Percentiles rank a stretch among this genome's conserved stretches.
phyloP scores from a whole-genome alignment of 2,888 invertebrate species.

The Limnephilus auricula region DNA sequence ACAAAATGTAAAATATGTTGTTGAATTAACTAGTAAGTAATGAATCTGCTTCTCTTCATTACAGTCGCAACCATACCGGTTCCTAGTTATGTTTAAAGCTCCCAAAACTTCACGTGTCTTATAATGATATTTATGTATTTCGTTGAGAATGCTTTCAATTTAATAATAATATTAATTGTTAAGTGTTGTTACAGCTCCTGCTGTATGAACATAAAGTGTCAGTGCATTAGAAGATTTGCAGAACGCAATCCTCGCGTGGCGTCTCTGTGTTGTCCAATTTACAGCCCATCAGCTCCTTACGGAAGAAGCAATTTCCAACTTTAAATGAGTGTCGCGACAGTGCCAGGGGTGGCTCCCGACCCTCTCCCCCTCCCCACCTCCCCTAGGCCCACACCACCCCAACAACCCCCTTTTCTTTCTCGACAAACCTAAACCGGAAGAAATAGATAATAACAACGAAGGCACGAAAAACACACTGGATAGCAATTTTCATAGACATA shows the following conservation, averaged over 20 bases:
- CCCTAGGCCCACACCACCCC: not conserved
- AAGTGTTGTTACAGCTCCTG: not conserved
- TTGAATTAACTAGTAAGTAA: too few species aligned
- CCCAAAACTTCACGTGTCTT: too few species aligned
- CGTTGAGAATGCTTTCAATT: not conserved
- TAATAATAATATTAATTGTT: not conserved
- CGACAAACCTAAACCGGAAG: constrained; percentile 36
- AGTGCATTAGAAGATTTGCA: not conserved
- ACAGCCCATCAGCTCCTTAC: constrained; percentile 66
- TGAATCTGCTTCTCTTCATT: too few species aligned
- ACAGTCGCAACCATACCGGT: too few species aligned
- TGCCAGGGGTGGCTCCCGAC: constrained; percentile 15
- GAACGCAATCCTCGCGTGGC: constrained; percentile 28
- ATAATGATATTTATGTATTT: not conserved
- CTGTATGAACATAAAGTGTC: not conserved
- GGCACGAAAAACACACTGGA: constrained; percentile 49
- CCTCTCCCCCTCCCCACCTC: not conserved
- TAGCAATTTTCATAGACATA: constrained; percentile 64
- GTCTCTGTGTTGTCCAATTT: constrained; percentile 65
- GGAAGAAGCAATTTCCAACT: constrained; percentile 67
- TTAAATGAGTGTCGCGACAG: constrained; percentile 66
- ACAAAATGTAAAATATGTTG: too few species aligned
- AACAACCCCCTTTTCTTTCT: not conserved
- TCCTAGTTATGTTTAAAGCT: too few species aligned
- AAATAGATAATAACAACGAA: constrained; percentile 61